Evolutionary conservation across 2,797 vertebrate genomes (phyloP), one percentile per base, ranked within the genome.

Genomic region (Psittacula derbiana): DNA sequence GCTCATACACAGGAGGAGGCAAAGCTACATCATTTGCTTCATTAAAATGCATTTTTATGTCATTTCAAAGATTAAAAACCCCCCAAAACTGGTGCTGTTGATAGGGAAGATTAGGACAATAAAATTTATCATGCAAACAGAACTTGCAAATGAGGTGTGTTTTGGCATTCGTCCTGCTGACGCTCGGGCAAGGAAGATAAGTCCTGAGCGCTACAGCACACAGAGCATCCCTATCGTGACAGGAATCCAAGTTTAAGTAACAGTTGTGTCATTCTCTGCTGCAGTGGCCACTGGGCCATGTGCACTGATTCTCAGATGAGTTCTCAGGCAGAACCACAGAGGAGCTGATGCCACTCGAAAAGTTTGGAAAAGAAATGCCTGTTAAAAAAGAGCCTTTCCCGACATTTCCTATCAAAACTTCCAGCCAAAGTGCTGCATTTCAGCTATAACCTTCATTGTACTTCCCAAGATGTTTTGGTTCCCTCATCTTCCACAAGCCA

Each of bases 81-180:
- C 55, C 55, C 5, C 5, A 78, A 78, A 60, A 90, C 49, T 13
- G 27, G 64, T 75, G 89, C 50, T 74, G 71, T 69, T 80, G 74
- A 93, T 72, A 65, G 66, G 73, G 75, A 74, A 90, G 88, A 95
- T 94, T 75, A 80, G 90, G 90, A 87, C 93, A 97, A 92, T 66
- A 89, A 85, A 95, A 95, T 87, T 46, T 78, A 88, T 83, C 82
- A 80, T 50, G 86, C 89, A 96, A 95, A 86, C 83, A 79, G 79
- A 83, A 43, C 78, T 80, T 71, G 88, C 66, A 92, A 90, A 92
- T 69, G 75, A 95, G 81, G 58, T 81, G 28, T 31, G n/a, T 81
- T 79, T 61, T 91, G 62, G 92, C 81, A 79, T 55, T 60, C 25
- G 20, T 17, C 43, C n/a, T 41, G 79, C 88, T 95, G 43, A 25